Base-by-base conservation (phyloP, 2,888 invertebrate genomes). In the Conomelus anceps region DNA sequence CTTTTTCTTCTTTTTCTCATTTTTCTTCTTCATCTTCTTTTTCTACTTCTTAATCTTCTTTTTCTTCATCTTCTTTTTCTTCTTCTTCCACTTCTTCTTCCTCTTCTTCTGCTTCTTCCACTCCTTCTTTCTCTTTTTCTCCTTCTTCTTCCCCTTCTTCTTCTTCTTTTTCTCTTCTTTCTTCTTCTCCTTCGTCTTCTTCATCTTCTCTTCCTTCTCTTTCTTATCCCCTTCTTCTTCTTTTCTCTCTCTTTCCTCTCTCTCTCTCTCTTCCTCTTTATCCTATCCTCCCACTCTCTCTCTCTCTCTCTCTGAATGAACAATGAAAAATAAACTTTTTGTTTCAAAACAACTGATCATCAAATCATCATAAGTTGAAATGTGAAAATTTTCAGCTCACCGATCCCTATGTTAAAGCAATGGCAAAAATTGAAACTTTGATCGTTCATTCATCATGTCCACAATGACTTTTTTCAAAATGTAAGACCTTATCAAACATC, bases 61-160 rank as follows among this genome's bases (percentile, higher is more conserved):
- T 17, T 22, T 22, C 7, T 23, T 3, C 7, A 6, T 22, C 6
- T 22, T 84, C 22, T 84, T 84, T 4, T 84, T 22, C 84, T 22
- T 84, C 7, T 22, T 22, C 22, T 84, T 23, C 11, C n/a, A 11
- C n/a, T 17, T 85, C 85, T 85, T 17, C 7, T 85, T 85, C 85
- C n/a, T 84, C 90, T 89, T 29, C 90, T 23, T 88, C 88, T 22
- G 29, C 86, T 89, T 89, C 87, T 85, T 85, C 87, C 85, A 85
- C 41, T 29, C 22, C 9, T 26, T 88, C 84, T 23, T 88, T 23
- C 24, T 84, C 85, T 89, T 87, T 85, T 87, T 89, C 88, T 88
- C 26, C 84, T 20, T 3, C 87, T 87, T 23, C n/a, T 23, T 87
- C 87, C 26, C 87, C 22, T 0, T 23, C 23, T 22, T 22, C 22